Percentiles rank a stretch among this genome's conserved stretches.
Evolutionary conservation across 2,113 vertebrate genomes (phyloP).

Genomic region (Acinonyx jubatus): DNA sequence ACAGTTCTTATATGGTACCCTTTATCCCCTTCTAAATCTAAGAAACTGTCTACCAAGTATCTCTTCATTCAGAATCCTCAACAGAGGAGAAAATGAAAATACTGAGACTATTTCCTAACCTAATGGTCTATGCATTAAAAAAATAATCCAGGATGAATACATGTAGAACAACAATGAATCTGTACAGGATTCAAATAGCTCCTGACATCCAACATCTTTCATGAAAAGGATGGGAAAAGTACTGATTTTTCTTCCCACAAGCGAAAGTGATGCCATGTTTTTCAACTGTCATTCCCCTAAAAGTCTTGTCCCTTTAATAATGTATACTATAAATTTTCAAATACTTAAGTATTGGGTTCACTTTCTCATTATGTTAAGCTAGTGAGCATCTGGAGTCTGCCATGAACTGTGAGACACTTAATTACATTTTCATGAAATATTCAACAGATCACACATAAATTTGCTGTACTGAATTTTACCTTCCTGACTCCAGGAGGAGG

Average conservation of each 20-base stretch:
- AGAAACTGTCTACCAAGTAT: neutral
- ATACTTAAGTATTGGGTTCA: neutral
- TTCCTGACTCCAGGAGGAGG: conserved; percentile 94
- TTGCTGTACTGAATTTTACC: conserved; percentile 83
- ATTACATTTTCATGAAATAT: neutral
- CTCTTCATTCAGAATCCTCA: neutral
- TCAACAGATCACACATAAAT: neutral
- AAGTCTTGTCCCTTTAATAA: neutral
- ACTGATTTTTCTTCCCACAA: neutral
- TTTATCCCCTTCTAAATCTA: neutral
- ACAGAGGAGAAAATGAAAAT: neutral
- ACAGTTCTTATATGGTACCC: neutral
- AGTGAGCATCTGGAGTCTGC: neutral
- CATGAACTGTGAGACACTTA: neutral
- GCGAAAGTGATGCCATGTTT: neutral
- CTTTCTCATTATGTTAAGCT: neutral
- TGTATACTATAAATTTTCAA: neutral
- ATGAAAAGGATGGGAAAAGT: neutral
- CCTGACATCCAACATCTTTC: neutral
- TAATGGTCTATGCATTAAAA: neutral
- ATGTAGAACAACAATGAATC: neutral
- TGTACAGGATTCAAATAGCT: neutral
- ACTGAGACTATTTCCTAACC: neutral
- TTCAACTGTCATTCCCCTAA: neutral
- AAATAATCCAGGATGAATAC: neutral